phyloP scores from a whole-genome alignment of 2,113 vertebrate species.

The Rattus rattus region DNA sequence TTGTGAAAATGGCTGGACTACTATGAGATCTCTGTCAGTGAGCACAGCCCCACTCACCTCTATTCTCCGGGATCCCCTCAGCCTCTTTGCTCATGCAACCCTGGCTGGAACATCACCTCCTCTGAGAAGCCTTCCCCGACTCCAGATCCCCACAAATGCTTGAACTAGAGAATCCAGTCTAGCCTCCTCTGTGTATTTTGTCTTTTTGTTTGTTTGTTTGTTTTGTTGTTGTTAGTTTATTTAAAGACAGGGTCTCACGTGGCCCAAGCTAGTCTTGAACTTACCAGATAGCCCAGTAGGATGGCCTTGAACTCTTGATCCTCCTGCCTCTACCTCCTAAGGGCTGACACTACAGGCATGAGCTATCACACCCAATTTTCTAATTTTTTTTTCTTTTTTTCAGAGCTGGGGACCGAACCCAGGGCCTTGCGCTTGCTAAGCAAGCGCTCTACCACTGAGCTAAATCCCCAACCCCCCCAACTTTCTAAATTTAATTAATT shows the following conservation, averaged over 20 bases:
- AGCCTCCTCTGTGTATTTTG: neutral
- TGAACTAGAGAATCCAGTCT: neutral
- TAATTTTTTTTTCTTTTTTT: no score
- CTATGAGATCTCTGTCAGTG: neutral
- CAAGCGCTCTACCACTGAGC: no score
- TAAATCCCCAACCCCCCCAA: no score
- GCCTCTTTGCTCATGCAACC: neutral
- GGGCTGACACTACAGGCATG: neutral
- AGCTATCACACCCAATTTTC: no score
- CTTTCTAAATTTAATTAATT: neutral
- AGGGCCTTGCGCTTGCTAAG: no score
- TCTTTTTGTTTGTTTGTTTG: neutral
- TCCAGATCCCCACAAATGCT: neutral
- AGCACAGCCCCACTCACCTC: neutral
- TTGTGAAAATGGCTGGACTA: neutral
- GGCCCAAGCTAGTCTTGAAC: neutral
- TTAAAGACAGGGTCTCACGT: neutral
- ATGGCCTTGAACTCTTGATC: neutral
- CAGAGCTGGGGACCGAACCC: no score
- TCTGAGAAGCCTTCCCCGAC: slow-evolving; percentile 1
- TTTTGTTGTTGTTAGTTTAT: neutral
- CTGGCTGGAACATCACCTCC: neutral
- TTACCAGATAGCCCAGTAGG: neutral
- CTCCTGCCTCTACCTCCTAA: neutral
- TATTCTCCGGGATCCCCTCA: neutral